Evolutionary conservation across 2,113 vertebrate species (phyloP), one percentile per base, ranked within the genome.

Genomic region (Vanacampus margaritifer): DNA sequence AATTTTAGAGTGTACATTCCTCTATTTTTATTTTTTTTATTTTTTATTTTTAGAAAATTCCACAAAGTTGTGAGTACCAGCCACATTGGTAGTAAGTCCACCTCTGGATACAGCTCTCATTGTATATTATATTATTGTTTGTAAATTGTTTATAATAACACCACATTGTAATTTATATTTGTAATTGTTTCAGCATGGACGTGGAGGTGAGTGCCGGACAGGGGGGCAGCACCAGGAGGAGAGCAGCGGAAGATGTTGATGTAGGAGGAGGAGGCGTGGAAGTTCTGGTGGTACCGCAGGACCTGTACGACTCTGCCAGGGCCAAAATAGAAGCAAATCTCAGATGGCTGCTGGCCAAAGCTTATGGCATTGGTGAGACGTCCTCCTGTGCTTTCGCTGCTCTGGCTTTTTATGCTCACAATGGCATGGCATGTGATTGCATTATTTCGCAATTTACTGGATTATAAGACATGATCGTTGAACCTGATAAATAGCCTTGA

Each of bases 311-410:
- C 57, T 82, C 82, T 59, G 86, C 88, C 21, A 90, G 96, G 87
- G 95, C 97, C 74, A 99, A 99, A 93, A 98, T 98, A 90, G 97
- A 95, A 78, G 96, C 96, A 84, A 97, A 96, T 91, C 93, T 99
- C 81, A 93, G 95, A 80, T 99, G 97, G 97, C 89, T 98, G 86
- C 96, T 97, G 80, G 95, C 95, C 80, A 98, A 96, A 94, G 95
- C 96, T 70, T 98, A 95, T 66, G 96, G 95, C 80, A 93, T 90
- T 86, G 96, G 96, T 97, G 93, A 92, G 91, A 75, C 62, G 17
- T 17, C 43, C 58, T 71, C 23, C 59, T 63, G 46, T 39, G 28
- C 45, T 65, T 50, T 65, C 14, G 28, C 60, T 43, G 39, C n/a
- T 16, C 23, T 1, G 23, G n/a, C 23, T 62, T 62, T 62, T 41